These are phyloP conservation scores for Pseudorhombus dupliciocellatus DNA, from an alignment of 2,113 vertebrate genomes.

Conservation along the genomic window DNA sequence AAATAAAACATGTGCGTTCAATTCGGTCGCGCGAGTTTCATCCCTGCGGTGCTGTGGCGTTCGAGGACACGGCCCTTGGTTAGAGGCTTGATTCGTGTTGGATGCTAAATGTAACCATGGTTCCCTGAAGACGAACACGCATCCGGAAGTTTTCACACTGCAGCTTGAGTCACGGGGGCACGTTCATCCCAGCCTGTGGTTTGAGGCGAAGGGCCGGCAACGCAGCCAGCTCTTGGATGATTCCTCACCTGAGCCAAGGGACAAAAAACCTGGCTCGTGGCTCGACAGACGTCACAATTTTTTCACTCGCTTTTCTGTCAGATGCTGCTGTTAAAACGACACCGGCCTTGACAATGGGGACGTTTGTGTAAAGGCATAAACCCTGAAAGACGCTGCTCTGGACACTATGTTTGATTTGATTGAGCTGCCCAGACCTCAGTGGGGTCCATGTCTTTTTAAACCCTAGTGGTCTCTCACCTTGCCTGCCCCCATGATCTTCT, in stretches of 20 bases:
- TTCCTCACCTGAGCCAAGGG: not conserved
- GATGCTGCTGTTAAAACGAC: not conserved
- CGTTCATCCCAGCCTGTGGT: not conserved
- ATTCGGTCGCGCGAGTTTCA: conserved; percentile 6
- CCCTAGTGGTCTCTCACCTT: conserved; percentile 89
- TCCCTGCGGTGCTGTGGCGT: not conserved
- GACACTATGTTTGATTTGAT: no score
- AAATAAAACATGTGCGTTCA: conserved; percentile 17
- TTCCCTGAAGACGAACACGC: not conserved
- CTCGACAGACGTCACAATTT: not conserved
- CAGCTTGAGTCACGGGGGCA: not conserved
- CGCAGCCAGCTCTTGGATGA: not conserved
- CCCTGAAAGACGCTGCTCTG: no score
- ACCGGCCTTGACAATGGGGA: no score
- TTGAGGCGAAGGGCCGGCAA: not conserved
- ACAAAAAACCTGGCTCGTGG: not conserved
- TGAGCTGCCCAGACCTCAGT: no score
- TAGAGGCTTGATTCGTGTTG: conserved; percentile 1
- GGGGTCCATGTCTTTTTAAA: no score
- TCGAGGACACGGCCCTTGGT: not conserved
- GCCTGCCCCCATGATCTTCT: conserved; percentile 95
- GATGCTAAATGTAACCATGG: not conserved
- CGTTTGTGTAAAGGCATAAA: no score
- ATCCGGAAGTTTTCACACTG: not conserved
- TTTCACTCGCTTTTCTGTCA: not conserved